Evolutionary conservation across 2,888 invertebrate genomes (phyloP).

Genomic region (Allophyes oxyacanthae): DNA sequence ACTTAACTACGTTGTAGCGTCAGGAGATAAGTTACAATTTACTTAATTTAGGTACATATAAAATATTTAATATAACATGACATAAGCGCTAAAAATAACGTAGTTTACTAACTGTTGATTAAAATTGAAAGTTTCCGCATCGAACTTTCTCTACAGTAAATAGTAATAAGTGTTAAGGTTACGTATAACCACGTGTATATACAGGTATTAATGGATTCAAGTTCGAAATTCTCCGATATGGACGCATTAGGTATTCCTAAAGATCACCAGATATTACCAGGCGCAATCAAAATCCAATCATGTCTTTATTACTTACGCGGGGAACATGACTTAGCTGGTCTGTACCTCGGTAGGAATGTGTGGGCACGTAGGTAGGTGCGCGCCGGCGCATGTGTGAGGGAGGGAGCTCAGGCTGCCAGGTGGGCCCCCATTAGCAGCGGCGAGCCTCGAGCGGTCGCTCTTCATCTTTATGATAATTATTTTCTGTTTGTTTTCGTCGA

Average conservation of each 20-base stretch:
- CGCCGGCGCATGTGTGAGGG: slow-evolving; percentile 61
- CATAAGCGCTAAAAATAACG: slow-evolving; percentile 54
- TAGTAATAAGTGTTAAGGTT: slow-evolving; percentile 59
- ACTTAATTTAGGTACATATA: slow-evolving; percentile 25
- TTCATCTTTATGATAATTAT: slow-evolving; percentile 90
- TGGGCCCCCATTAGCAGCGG: slow-evolving; percentile 87
- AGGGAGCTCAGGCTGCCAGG: slow-evolving; percentile 78
- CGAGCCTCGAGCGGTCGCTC: slow-evolving; percentile 87
- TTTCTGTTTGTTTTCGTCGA: slow-evolving; percentile 89
- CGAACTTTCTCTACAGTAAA: slow-evolving; percentile 58
- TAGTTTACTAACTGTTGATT: slow-evolving; percentile 50
- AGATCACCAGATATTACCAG: slow-evolving; percentile 44
- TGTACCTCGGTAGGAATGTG: slow-evolving; percentile 63
- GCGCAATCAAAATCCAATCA: slow-evolving; percentile 75
- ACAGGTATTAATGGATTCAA: slow-evolving; percentile 50
- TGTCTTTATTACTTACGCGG: slow-evolving; percentile 68
- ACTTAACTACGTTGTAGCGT: slow-evolving; percentile 8
- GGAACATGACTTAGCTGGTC: slow-evolving; percentile 63
- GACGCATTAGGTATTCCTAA: slow-evolving; percentile 45
- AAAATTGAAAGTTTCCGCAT: slow-evolving; percentile 59
- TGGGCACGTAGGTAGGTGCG: slow-evolving; percentile 55
- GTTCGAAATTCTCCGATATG: slow-evolving; percentile 32
- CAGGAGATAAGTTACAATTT: slow-evolving; percentile 6
- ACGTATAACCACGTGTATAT: slow-evolving; percentile 49
- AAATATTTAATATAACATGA: slow-evolving; percentile 49